Evolutionary conservation across 2,113 vertebrate genomes (phyloP), one percentile per base, ranked within the genome.

Genomic region (Rostratula benghalensis): DNA sequence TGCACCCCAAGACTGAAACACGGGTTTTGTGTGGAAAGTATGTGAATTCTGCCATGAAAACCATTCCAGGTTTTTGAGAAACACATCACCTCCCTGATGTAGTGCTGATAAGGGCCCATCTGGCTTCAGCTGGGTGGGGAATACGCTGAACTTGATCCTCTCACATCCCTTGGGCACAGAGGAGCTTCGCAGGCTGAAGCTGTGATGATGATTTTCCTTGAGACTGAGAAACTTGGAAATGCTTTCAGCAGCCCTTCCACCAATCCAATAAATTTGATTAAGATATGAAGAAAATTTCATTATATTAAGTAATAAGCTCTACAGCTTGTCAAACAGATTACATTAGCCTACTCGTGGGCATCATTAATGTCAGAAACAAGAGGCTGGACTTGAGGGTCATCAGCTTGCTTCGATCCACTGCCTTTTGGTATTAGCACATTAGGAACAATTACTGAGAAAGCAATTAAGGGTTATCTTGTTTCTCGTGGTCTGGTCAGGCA

Each of bases 71-170:
- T 35, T 60, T 71, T 51, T 35, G 41, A 77, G 50, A 80, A 74
- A 48, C 5, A 19, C 15, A 11, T 28, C 16, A 61, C 10, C 9
- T 2, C 11, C 7, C 30, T 15, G 5, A 31, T 25, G 17, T 5
- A 45, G 22, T 35, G 61, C 17, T 75, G 51, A 11, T 50, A 46
- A 18, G 4, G 13, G n/a, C 28, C 28, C 1, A 0, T 22, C 46
- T 75, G 30, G 10, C 3, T 16, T 39, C 1, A 0, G 7, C 28
- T 74, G 5, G 13, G 8, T 2, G 30, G 31, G 9, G 4, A 59
- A 63, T 10, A 27, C 5, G 6, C 56, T 60, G 33, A 43, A 24
- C 30, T 24, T 51, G 23, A 82, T 35, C 10, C 7, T 78, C 15
- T 51, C 17, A 43, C 13, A 28, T 76, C 67, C 61, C 41, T 27